Base-by-base conservation (phyloP, 2,113 vertebrate species). In the Lamprologus lemairii region DNA sequence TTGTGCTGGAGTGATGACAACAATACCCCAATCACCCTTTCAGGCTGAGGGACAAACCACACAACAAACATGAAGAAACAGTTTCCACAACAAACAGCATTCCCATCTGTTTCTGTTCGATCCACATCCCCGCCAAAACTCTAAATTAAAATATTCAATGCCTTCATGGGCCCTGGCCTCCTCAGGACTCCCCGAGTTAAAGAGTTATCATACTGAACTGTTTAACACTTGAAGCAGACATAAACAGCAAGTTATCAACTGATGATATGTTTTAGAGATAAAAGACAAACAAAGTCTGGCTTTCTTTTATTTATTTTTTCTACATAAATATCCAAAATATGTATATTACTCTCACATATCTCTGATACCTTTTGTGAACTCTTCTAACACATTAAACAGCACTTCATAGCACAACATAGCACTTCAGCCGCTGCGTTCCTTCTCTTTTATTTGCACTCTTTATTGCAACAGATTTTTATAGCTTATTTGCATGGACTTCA, bases 1-100 rank as follows among this genome's bases (percentile, higher is more conserved):
- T 65, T 65, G 17, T 1, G 1, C 60, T 12, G 60, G 0, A 65
- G 31, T n/a, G 60, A 12, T 65, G 0, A 65, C 60, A 65, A 35
- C 60, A 65, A 35, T 65, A 5, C 17, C 17, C 58, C 31, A 63
- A 63, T 63, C 58, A 35, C 9, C 9, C 9, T 63, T 63, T 65
- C 17, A 37, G 31, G 60, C 60, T 65, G 60, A 65, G 60, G 60
- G 60, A 37, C 0, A 37, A 65, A 65, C 60, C 2, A 5, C 60
- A 37, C 19, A 37, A 21, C 31, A 65, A 65, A 65, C 60, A 37
- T 2, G 33, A 65, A 65, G 33, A 65, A 65, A 65, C 1, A 0
- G 60, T 37, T 65, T 37, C 33, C 33, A 13, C 19, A 65, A 65
- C 58, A 35, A 63, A 63, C 60, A 65, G 60, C 33, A 2, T 37